Evolutionary conservation across 2,888 invertebrate species (phyloP).

Genomic region (Deroplatys truncata): DNA sequence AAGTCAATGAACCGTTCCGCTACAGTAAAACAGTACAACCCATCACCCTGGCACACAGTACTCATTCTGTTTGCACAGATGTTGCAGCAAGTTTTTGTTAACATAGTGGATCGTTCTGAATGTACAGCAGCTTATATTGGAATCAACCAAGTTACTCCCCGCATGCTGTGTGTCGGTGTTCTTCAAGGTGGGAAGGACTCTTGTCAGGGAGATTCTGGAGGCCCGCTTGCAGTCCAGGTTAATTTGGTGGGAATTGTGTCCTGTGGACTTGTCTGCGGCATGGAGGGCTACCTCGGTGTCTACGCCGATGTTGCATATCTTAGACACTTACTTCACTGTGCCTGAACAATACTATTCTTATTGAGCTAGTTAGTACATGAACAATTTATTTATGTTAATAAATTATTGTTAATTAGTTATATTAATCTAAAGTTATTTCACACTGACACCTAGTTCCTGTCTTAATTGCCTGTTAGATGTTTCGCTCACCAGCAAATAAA

Average conservation of each 20-base stretch:
- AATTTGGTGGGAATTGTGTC: not conserved
- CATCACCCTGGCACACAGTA: not conserved
- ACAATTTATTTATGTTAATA: too few species aligned
- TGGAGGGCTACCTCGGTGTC: not conserved
- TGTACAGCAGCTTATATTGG: slow-evolving; percentile 37
- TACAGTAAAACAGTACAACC: not conserved
- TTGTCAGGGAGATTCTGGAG: not conserved
- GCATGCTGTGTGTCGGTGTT: not conserved
- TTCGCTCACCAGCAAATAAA: too few species aligned
- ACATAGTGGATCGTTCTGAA: slow-evolving; percentile 37
- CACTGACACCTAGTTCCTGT: too few species aligned
- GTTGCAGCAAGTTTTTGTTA: slow-evolving; percentile 38
- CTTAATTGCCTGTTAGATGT: too few species aligned
- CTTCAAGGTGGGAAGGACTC: not conserved
- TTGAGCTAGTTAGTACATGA: too few species aligned
- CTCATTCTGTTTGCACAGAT: not conserved
- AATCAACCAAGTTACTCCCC: slow-evolving; percentile 19
- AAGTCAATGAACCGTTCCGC: not conserved
- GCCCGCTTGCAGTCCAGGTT: not conserved
- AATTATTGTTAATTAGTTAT: too few species aligned
- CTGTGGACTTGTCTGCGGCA: not conserved
- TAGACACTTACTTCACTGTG: not conserved
- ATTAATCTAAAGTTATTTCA: too few species aligned
- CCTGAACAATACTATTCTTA: too few species aligned
- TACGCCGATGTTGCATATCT: not conserved